Conservation (phyloP, 2,113 vertebrate genomes). For the Epinephelus lanceolatus region DNA sequence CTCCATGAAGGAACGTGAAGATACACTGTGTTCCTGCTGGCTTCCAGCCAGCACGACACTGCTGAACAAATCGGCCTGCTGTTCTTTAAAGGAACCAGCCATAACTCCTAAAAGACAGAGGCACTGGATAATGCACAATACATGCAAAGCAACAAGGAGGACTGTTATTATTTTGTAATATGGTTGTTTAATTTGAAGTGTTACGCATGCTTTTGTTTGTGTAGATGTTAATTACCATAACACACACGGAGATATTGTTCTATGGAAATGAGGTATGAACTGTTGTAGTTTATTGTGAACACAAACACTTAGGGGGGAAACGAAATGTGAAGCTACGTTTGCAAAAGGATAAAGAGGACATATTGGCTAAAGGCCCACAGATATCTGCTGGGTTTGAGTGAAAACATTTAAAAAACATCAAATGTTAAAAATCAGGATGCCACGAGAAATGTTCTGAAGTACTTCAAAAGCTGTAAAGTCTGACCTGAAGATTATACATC, state of each 20-base stretch:
- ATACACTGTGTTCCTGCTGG: slow-evolving; percentile 19
- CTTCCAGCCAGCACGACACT: slow-evolving; percentile 25
- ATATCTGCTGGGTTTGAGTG: slow-evolving; percentile 1
- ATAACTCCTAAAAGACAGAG: slow-evolving; percentile 42
- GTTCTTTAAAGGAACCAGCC: slow-evolving; percentile 60
- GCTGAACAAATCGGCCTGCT: slow-evolving; percentile 49
- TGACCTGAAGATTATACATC: neutral
- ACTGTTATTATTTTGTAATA: slow-evolving; percentile 42
- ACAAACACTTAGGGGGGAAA: neutral
- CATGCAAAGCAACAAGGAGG: slow-evolving; percentile 61
- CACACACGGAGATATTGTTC: slow-evolving; percentile 17
- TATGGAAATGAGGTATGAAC: slow-evolving; percentile 13
- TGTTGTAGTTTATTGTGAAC: slow-evolving; percentile 11
- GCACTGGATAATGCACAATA: slow-evolving; percentile 53
- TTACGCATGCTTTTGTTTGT: slow-evolving; percentile 51
- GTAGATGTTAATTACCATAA: slow-evolving; percentile 48
- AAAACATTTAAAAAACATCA: slow-evolving; percentile 4
- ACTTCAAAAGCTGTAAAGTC: neutral
- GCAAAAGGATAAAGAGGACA: neutral
- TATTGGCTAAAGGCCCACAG: neutral
- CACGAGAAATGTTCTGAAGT: slow-evolving; percentile 2
- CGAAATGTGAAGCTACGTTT: slow-evolving; percentile 9
- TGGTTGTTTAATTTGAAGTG: slow-evolving; percentile 62
- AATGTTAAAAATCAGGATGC: slow-evolving; percentile 13
- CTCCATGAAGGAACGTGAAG: slow-evolving; percentile 91